Evolutionary conservation across 2,888 invertebrate genomes (phyloP), one percentile per base, ranked within the genome.

Genomic region (Drosophila borborema): DNA sequence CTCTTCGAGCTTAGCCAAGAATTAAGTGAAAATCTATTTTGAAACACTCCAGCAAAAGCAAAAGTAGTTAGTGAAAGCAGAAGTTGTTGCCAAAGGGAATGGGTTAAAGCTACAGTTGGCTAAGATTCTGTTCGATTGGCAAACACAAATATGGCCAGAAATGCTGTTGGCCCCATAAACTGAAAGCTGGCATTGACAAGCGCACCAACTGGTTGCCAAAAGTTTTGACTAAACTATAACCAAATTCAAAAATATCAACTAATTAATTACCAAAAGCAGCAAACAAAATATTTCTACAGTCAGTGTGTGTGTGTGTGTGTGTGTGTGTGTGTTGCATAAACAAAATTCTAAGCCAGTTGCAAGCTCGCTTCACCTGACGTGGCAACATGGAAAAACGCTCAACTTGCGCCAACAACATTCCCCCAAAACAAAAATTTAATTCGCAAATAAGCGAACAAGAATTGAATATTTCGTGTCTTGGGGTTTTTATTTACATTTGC

Each of bases 401-500:
- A 83, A 72, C 71, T 83, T 68, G 80, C 79, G 66, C 74, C 77
- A 68, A 75, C 82, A 76, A 64, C 89, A 89, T 84, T 84, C 85
- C 84, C 80, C 71, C 31, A 31, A 80, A 76, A 62, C 23, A 14
- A 40, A 72, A 61, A 64, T 56, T 71, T 67, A 62, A 70, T 51
- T 66, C 55, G 61, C 58, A 72, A 75, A 74, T 75, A 78, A 74
- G 34, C 49, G 28, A 74, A 74, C 40, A 48, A 41, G 61, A 74
- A 68, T 49, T 54, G 55, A 65, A 83, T 89, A 89, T 85, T 88
- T 51, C 18, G 79, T 86, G 64, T 82, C 40, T 62, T 64, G 68
- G 59, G 82, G 81, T 80, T 82, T 82, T 86, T 89, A 77, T 89
- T 89, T 89, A 80, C 79, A 79, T 86, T 81, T 79, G 75, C 82